Conservation (phyloP, 2,797 vertebrate species). For the Ataeniobius toweri region DNA sequence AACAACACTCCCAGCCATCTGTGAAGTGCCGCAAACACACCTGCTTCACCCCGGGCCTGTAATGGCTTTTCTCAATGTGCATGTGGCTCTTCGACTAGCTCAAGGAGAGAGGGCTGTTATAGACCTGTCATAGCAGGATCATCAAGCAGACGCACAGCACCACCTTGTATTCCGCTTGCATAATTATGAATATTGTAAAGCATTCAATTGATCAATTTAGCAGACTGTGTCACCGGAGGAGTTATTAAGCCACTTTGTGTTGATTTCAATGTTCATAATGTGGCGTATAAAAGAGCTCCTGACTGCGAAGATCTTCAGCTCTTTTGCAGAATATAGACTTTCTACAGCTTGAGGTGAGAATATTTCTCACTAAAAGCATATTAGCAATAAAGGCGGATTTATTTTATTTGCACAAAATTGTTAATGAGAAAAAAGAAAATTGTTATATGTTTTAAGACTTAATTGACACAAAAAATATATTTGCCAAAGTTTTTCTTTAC, state of each 20-base stretch:
- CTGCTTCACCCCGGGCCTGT: constrained; percentile 79
- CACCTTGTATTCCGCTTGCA: constrained; percentile 71
- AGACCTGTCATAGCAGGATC: constrained; percentile 75
- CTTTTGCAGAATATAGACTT: constrained; percentile 46
- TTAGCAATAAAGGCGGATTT: constrained; percentile 17
- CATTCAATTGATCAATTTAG: constrained; percentile 77
- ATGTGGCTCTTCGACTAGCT: constrained; percentile 68
- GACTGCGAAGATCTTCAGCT: constrained; percentile 55
- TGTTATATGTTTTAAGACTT: neutral
- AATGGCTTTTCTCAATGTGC: constrained; percentile 83
- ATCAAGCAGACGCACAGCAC: constrained; percentile 76
- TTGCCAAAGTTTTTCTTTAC: neutral
- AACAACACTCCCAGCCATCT: constrained; percentile 80
- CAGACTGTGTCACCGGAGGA: constrained; percentile 69
- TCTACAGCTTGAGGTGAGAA: constrained; percentile 40
- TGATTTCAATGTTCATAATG: constrained; percentile 76
- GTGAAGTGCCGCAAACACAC: constrained; percentile 81
- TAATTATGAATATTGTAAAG: constrained; percentile 80
- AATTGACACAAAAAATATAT: constrained; percentile 6
- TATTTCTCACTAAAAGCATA: constrained; percentile 34
- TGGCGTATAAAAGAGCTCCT: constrained; percentile 57
- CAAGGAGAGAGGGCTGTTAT: constrained; percentile 72
- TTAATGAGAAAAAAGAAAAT: constrained; percentile 9
- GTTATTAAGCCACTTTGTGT: constrained; percentile 79
- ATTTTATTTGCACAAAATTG: constrained; percentile 32